These are phyloP conservation scores for Adoxophyes honmai DNA, from an alignment of 1,140 invertebrate species.

Conservation along the genomic window DNA sequence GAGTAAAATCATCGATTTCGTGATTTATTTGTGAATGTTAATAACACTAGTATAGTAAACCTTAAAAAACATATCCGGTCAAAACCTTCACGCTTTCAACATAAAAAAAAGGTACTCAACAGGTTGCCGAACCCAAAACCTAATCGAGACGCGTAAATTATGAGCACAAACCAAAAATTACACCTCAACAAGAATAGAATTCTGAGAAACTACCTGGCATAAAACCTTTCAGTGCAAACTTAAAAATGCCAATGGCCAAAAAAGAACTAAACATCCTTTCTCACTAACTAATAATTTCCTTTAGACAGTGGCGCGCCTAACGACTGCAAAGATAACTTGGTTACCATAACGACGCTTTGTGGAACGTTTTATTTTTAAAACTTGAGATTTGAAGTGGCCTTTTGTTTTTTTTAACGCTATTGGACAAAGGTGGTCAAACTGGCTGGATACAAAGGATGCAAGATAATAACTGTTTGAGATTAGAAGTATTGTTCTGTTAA, in stretches of 20 bases:
- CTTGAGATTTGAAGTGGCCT: constrained; percentile 3
- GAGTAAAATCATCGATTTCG: too few species aligned
- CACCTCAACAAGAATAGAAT: too few species aligned
- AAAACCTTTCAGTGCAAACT: neutral
- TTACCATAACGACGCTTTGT: neutral
- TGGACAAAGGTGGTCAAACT: constrained; percentile 4
- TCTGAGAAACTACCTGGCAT: constrained; percentile 7
- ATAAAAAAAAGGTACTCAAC: too few species aligned
- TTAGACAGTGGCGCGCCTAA: neutral
- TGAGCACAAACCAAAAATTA: too few species aligned
- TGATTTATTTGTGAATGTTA: too few species aligned
- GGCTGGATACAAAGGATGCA: constrained; percentile 2
- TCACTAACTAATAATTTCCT: neutral
- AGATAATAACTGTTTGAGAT: neutral
- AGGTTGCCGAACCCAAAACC: too few species aligned
- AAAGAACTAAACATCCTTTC: neutral
- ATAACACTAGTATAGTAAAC: too few species aligned
- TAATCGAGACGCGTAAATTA: too few species aligned
- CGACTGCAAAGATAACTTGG: neutral
- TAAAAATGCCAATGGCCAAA: neutral
- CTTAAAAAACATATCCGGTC: too few species aligned
- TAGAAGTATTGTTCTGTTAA: neutral
- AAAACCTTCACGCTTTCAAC: too few species aligned
- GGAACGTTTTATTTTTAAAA: constrained; percentile 9
- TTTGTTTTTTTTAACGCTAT: neutral